Evolutionary conservation across 2,888 invertebrate genomes (phyloP).

Genomic region (Tenodera sinensis): DNA sequence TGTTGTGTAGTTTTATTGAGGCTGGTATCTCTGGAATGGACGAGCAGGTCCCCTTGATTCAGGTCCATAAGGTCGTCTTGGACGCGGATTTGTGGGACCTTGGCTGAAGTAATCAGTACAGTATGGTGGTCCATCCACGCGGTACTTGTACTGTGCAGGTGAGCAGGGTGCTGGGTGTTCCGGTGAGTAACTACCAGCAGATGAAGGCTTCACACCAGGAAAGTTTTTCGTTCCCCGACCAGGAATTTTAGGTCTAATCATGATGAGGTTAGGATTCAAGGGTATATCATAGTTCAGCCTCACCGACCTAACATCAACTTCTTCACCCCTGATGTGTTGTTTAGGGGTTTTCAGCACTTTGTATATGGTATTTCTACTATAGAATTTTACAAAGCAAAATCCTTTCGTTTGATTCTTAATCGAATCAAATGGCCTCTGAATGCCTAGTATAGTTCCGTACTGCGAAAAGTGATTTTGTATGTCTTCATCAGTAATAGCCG

Average conservation of each 20-base stretch:
- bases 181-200: constrained; percentile 44
- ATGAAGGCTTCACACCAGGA: constrained; percentile 45
- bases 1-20: no score
- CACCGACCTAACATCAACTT: constrained; percentile 54
- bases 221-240: constrained; percentile 32
- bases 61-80: constrained; percentile 36
- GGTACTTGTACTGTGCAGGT: no score
- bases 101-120: constrained; percentile 29
- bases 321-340: constrained; percentile 56
- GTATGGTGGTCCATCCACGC: constrained; percentile 34
- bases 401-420: no score
- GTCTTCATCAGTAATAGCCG: constrained; percentile 57
- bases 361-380: no score
- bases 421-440: constrained; percentile 64
- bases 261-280: constrained; percentile 31
- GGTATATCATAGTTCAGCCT: no score
- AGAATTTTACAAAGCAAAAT: no score
- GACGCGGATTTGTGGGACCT: constrained; percentile 41
- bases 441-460: constrained; percentile 57
- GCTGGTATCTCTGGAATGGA: no score
- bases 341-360: constrained; percentile 55
- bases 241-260: constrained; percentile 34
- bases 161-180: no score
- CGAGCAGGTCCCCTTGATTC: no score
- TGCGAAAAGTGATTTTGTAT: constrained; percentile 57